Conservation (phyloP, 2,888 invertebrate species). For the Habrosyne pyritoides region DNA sequence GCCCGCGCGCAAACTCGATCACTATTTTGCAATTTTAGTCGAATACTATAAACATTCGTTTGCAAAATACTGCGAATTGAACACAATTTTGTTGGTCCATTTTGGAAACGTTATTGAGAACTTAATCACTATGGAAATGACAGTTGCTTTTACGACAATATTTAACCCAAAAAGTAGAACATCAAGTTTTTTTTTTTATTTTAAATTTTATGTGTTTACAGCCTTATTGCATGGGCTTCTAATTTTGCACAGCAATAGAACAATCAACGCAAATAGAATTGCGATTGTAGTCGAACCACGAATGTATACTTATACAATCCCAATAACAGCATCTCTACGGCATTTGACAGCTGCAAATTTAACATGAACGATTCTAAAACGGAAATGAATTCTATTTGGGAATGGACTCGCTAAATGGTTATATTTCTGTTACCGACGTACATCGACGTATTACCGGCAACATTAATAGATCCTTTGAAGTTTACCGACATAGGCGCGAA, state of each 20-base stretch:
- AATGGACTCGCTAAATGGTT: conserved; percentile 26
- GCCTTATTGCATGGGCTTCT: too few species aligned
- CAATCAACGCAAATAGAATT: too few species aligned
- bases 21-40: conserved; percentile 48
- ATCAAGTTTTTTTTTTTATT: too few species aligned
- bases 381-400: conserved; percentile 29
- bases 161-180: too few species aligned
- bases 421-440: conserved; percentile 5
- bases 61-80: conserved; percentile 3
- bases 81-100: background rate
- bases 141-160: too few species aligned
- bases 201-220: too few species aligned
- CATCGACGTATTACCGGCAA: conserved; percentile 11
- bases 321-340: background rate
- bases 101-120: background rate
- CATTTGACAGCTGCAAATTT: conserved; percentile 19
- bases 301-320: background rate
- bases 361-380: conserved; percentile 13
- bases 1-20: conserved; percentile 63
- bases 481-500: background rate
- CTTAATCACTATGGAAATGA: too few species aligned
- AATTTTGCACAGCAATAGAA: too few species aligned
- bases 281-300: too few species aligned
- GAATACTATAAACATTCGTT: conserved; percentile 29
- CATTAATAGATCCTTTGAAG: conserved; percentile 17